Base-by-base conservation (phyloP, 2,888 invertebrate species). In the Leptarthrus brevirostris region DNA sequence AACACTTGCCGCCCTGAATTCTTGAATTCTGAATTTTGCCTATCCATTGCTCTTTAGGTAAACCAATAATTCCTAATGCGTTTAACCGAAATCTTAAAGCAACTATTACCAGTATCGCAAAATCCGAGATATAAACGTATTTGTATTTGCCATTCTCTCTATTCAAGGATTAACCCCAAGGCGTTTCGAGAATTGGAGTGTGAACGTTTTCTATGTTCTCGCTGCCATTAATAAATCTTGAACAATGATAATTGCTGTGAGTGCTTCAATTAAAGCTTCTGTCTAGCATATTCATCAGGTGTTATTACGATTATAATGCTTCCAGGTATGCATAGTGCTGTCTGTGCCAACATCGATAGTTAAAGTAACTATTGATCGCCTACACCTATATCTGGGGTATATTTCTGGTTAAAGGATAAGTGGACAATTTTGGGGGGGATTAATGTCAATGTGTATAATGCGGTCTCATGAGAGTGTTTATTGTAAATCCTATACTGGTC, bases 241-340 rank as follows among this genome's bases (percentile, higher is more conserved):
- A 20, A 44, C 22, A 64, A 18, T 64, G 20, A 44, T 64, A 64
- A 64, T 64, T 64, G 47, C 64, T 47, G 20, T 24, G 47, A 22
- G 44, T 44, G 22, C 47, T 64, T 47, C 64, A 44, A 64, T 64
- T 64, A 64, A 47, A 47, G 2, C 44, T 24, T n/a, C n/a, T 22
- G 64, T 44, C 44, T 64, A 36, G 64, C 22, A 64, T 44, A 64
- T 64, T 40, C 64, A 64, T 64, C 64, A 64, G 64, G 64, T 64
- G 64, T 44, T 64, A 64, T 64, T 44, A 47, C 40, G 30, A 56
- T 20, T n/a, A n/a, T n/a, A 16, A 34, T 20, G 1, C 8, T 18
- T 58, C 36, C 34, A 36, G 58, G 34, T 58, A 36, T 34, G 58
- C 12, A 18, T 2, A 20, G 24, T 44, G 24, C 16, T 44, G 47